phyloP scores from a whole-genome alignment of 2,113 vertebrate species.

The Phrynocephalus versicolor region DNA sequence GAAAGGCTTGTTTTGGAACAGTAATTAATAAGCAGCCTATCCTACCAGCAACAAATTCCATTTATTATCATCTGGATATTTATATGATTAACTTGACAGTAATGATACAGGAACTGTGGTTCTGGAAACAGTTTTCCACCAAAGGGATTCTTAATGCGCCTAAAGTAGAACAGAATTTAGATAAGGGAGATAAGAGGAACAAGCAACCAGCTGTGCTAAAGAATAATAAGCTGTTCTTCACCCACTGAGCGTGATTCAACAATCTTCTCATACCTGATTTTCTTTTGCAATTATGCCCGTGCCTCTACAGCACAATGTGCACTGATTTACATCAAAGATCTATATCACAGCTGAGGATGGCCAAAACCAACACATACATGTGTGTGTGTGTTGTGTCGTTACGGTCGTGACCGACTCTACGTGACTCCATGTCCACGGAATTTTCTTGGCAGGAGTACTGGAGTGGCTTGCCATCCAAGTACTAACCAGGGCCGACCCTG shows the following conservation, averaged over 20 bases:
- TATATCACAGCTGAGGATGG: neutral
- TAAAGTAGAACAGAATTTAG: neutral
- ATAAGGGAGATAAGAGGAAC: fast-evolving
- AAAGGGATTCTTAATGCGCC: constrained; percentile 4
- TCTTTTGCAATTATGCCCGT: neutral
- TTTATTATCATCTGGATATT: constrained; percentile 44
- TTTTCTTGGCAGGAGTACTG: too few species aligned
- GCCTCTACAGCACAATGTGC: neutral
- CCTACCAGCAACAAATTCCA: neutral
- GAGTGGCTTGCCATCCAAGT: too few species aligned
- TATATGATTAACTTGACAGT: constrained; percentile 40
- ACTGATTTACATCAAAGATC: neutral
- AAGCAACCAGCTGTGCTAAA: constrained; percentile 6
- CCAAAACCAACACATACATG: neutral
- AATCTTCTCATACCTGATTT: neutral
- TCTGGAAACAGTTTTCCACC: constrained; percentile 15
- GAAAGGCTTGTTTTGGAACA: neutral
- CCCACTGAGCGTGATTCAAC: neutral
- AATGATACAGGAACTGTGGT: constrained; percentile 36
- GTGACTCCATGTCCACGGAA: too few species aligned
- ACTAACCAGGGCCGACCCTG: too few species aligned
- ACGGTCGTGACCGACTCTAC: too few species aligned
- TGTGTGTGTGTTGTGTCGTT: too few species aligned
- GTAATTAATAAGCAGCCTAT: constrained; percentile 11
- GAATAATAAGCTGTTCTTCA: constrained; percentile 6